Conservation (phyloP, 2,113 vertebrate genomes). For the Lampris megalopsis region DNA sequence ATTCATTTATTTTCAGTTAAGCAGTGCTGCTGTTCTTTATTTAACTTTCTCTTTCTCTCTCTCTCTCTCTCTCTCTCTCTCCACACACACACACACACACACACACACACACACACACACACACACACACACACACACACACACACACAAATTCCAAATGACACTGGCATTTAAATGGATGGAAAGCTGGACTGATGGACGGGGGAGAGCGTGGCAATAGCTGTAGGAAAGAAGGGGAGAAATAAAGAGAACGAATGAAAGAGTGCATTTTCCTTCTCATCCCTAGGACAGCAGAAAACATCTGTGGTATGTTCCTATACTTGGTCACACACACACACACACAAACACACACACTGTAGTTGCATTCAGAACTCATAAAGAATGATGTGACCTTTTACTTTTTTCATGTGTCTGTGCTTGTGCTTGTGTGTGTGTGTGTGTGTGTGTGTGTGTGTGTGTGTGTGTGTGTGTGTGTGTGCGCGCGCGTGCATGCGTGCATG, state of each 20-base stretch:
- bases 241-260: conserved; percentile 66
- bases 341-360: conserved; percentile 14
- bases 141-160: not conserved
- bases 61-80: too few species aligned
- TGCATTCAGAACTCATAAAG: conserved; percentile 24
- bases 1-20: conserved; percentile 35
- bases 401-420: not conserved
- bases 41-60: too few species aligned
- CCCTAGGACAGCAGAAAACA: conserved; percentile 60
- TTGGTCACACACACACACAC: conserved; percentile 31
- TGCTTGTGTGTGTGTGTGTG: too few species aligned
- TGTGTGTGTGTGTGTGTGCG: too few species aligned
- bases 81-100: not conserved
- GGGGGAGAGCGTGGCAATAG: conserved; percentile 50
- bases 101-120: not conserved
- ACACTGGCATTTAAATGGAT: conserved; percentile 11
- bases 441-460: too few species aligned
- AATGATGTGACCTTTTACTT: conserved; percentile 56
- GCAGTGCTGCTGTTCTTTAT: not conserved
- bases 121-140: not conserved
- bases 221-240: conserved; percentile 20
- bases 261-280: conserved; percentile 66
- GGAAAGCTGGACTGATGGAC: conserved; percentile 39
- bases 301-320: conserved; percentile 68
- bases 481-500: too few species aligned